Conservation (phyloP, 2,113 vertebrate species). For the Corapipo altera region DNA sequence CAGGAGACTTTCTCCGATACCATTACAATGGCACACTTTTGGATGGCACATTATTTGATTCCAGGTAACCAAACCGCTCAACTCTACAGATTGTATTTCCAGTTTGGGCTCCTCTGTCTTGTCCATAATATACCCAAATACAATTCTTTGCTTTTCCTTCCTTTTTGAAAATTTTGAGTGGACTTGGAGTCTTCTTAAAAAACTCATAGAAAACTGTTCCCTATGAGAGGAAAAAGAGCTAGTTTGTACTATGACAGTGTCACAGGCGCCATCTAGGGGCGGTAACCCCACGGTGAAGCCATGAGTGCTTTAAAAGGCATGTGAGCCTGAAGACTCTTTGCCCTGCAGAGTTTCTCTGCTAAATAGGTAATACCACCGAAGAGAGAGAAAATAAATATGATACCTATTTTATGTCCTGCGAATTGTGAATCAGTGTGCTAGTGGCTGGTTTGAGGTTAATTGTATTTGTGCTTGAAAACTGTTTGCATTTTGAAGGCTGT, state of each 20-base stretch:
- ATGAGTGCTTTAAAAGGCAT: accelerated
- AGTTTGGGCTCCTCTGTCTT: not conserved
- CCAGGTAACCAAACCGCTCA: conserved; percentile 78
- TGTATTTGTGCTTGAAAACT: not conserved
- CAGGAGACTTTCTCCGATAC: conserved; percentile 92
- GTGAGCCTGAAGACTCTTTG: not conserved
- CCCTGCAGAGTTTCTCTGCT: not conserved
- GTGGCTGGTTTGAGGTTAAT: not conserved
- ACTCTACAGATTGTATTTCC: not conserved
- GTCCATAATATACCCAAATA: not conserved
- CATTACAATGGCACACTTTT: conserved; percentile 95
- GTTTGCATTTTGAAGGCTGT: not conserved
- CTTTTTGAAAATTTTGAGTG: not conserved
- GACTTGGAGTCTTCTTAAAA: not conserved
- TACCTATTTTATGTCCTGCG: not conserved
- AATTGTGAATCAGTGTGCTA: not conserved
- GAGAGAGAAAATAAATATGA: not conserved
- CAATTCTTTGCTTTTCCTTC: not conserved
- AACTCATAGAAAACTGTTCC: not conserved
- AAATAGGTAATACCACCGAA: not conserved
- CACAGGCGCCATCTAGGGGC: conserved; percentile 5
- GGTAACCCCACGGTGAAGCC: not conserved
- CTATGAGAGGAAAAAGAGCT: not conserved
- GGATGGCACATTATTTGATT: conserved; percentile 94
- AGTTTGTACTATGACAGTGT: not conserved